A percentile compares a stretch with the other conserved stretches of the same genome.
These are phyloP conservation scores for Lordiphosa collinella DNA, from an alignment of 1,140 invertebrate genomes.

Conservation along the genomic window DNA sequence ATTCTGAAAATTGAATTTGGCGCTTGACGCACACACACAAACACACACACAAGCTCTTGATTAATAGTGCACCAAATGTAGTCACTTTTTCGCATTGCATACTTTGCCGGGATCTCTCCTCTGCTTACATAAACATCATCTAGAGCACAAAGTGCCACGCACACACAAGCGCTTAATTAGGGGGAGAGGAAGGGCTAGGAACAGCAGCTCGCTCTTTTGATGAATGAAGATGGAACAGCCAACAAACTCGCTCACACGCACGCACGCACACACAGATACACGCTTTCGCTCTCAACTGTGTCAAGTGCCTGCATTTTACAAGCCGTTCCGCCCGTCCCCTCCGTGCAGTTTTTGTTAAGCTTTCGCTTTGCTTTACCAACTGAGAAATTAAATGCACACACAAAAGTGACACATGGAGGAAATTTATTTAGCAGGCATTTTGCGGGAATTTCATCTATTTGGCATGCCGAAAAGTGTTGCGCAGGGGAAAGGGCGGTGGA, in stretches of 20 bases:
- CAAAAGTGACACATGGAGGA: constrained; percentile 47
- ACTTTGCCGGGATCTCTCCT: neutral
- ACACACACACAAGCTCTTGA: constrained; percentile 5
- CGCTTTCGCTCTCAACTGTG: constrained; percentile 4
- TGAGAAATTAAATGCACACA: constrained; percentile 60
- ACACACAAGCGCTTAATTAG: constrained; percentile 37
- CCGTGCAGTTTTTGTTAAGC: constrained; percentile 20
- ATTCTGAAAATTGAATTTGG: constrained; percentile 19
- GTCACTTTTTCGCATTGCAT: constrained; percentile 13
- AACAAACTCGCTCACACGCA: constrained; percentile 6
- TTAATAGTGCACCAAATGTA: constrained; percentile 24
- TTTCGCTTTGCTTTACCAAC: constrained; percentile 19
- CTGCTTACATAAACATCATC: constrained; percentile 12
- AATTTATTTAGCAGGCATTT: constrained; percentile 55
- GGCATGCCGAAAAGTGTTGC: no score
- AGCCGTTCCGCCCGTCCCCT: constrained; percentile 4
- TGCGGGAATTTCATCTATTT: constrained; percentile 6
- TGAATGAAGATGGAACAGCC: constrained; percentile 40
- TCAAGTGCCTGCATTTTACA: constrained; percentile 55
- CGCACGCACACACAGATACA: constrained; percentile 5
- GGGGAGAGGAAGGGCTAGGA: constrained; percentile 1
- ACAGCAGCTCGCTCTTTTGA: constrained; percentile 30
- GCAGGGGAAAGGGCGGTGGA: no score
- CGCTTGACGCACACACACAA: neutral
- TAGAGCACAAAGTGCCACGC: constrained; percentile 26